These are phyloP conservation scores for Uria aalge DNA, from an alignment of 2,113 vertebrate species.

Conservation along the genomic window DNA sequence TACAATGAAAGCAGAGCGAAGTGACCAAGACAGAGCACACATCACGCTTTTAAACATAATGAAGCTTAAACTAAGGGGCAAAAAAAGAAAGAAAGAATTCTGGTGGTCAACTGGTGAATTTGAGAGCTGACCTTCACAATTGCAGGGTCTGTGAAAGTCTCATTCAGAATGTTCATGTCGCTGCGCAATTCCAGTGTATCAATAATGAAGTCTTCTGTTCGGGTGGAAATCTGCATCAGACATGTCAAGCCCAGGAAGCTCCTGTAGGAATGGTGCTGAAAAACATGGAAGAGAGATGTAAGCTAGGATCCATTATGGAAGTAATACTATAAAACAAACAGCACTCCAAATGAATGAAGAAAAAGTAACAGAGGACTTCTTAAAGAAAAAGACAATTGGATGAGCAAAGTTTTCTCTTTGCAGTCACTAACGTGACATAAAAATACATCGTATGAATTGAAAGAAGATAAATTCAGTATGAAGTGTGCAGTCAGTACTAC, in stretches of 20 bases:
- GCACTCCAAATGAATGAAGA: neutral
- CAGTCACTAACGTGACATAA: neutral
- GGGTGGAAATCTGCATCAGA: conserved; percentile 95
- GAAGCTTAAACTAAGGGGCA: neutral
- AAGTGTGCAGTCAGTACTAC: neutral
- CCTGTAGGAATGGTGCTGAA: conserved; percentile 94
- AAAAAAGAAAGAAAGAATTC: neutral
- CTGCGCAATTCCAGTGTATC: conserved; percentile 89
- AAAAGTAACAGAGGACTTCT: neutral
- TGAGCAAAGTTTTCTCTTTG: neutral
- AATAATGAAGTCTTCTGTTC: conserved; percentile 92
- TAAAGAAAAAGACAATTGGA: neutral
- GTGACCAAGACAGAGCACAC: neutral
- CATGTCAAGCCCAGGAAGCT: conserved; percentile 93
- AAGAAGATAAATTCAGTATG: neutral
- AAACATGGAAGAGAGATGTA: neutral
- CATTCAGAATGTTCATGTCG: conserved; percentile 91
- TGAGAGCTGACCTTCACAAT: conserved; percentile 88
- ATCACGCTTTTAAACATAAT: neutral
- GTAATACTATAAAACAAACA: neutral
- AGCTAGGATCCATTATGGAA: neutral
- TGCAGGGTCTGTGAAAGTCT: conserved; percentile 88
- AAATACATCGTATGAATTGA: neutral
- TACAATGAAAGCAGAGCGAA: neutral
- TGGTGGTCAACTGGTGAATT: neutral